Evolutionary conservation across 2,113 vertebrate species (phyloP).

Genomic region (Crocuta crocuta): DNA sequence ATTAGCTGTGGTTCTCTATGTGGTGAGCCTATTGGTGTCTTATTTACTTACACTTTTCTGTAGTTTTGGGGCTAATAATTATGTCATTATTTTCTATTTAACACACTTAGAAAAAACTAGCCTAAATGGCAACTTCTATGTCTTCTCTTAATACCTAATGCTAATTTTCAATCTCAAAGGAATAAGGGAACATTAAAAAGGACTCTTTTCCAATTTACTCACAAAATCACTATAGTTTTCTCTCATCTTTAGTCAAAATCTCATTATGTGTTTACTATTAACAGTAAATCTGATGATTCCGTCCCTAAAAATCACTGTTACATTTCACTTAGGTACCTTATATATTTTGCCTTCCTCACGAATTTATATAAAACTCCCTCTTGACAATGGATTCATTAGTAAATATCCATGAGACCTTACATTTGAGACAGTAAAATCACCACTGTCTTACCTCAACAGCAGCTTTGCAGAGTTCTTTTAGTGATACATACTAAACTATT

Average conservation of each 20-base stretch:
- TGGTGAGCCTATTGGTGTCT: background rate
- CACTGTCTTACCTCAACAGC: background rate
- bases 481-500: background rate
- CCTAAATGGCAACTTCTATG: background rate
- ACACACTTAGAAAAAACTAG: constrained; percentile 9
- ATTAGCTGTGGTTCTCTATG: background rate
- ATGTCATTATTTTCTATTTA: background rate
- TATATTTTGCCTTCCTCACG: background rate
- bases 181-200: constrained; percentile 41
- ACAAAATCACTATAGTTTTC: constrained; percentile 30
- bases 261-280: background rate
- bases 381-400: constrained; percentile 48
- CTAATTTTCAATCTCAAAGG: constrained; percentile 14
- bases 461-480: constrained; percentile 14
- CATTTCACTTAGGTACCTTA: constrained; percentile 15
- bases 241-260: background rate
- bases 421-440: constrained; percentile 13
- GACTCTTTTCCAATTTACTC: background rate
- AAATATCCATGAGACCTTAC: constrained; percentile 7
- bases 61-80: background rate
- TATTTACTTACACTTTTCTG: background rate
- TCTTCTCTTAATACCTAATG: background rate
- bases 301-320: background rate
- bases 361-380: background rate
- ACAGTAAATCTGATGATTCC: background rate